Evolutionary conservation across 2,888 invertebrate genomes (phyloP).

Genomic region (Hermaeophaga mercurialis): DNA sequence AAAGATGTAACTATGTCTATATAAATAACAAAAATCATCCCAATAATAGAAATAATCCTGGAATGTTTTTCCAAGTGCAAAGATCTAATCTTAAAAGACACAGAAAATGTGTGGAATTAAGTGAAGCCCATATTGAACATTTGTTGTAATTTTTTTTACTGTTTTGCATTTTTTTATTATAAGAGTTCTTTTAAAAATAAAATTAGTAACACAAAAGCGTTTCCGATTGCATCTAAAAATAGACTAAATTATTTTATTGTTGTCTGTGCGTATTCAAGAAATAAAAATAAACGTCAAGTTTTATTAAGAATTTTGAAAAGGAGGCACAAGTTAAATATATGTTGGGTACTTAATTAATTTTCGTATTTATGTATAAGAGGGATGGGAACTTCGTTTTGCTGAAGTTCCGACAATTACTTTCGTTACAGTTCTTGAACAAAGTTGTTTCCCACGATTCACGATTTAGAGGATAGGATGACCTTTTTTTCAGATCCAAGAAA

Average conservation of each 20-base stretch:
- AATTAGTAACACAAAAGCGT: background rate
- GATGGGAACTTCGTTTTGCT: constrained; percentile 18
- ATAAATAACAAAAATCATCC: no score
- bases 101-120: no score
- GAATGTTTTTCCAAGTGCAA: no score
- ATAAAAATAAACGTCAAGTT: background rate
- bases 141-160: no score
- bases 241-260: background rate
- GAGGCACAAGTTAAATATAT: background rate
- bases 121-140: no score
- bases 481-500: constrained; percentile 3
- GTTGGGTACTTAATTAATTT: background rate
- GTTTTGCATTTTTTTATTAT: no score
- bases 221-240: background rate
- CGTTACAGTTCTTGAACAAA: constrained; percentile 23
- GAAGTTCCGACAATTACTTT: constrained; percentile 18
- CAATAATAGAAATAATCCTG: no score
- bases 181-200: no score
- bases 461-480: constrained; percentile 18
- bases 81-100: no score
- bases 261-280: background rate
- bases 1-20: no score
- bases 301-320: background rate
- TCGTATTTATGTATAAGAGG: constrained; percentile 6
- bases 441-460: constrained; percentile 22